Evolutionary conservation across 2,797 vertebrate genomes (phyloP), one percentile per base, ranked within the genome.

Genomic region (Girardinus metallicus): DNA sequence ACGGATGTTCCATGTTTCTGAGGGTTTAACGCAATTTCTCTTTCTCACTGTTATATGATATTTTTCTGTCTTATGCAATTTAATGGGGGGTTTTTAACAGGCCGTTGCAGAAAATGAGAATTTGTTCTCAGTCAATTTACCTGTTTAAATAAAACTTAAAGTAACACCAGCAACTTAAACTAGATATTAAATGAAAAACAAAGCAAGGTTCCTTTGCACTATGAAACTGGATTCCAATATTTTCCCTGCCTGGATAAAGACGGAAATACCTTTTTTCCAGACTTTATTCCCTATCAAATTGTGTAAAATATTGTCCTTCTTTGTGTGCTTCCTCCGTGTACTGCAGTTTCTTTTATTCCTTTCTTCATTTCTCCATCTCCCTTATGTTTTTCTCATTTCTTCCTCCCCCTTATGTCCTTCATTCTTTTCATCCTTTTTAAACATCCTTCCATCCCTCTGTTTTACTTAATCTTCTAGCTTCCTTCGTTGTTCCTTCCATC

Each of bases 1-100:
- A 85, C 74, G 15, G 76, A 81, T 39, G 29, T 47, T 75, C 64
- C 34, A 15, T 79, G 87, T 91, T 85, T 90, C 74, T 85, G 55
- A 92, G 93, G 91, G 92, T 89, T 77, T 74, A 5, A 26, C 3
- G 9, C 23, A 26, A 26, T 53, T 53, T 47, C 16, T 47, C n/a
- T 47, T 47, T 16, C 46, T 6, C 46, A 18, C 46, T 18, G 46
- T 47, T 47, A 18, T 47, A 44, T 44, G 46, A 18, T 47, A 18
- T 47, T 53, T 53, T 53, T 53, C 51, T 51, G 18, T 51, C 47
- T 26, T 26, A 53, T 53, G 51, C 6, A 53, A 53, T 53, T 51
- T 51, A 51, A 51, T 21, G 47, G 6, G 9, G 5, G 2, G 1
- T 21, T 49, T 21, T 51, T 53, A 53, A 53, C 51, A 26, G 51